Percentiles rank a stretch among this genome's conserved stretches.
These are phyloP conservation scores for Maniola hyperantus DNA, from an alignment of 2,888 invertebrate genomes.

Conservation along the genomic window DNA sequence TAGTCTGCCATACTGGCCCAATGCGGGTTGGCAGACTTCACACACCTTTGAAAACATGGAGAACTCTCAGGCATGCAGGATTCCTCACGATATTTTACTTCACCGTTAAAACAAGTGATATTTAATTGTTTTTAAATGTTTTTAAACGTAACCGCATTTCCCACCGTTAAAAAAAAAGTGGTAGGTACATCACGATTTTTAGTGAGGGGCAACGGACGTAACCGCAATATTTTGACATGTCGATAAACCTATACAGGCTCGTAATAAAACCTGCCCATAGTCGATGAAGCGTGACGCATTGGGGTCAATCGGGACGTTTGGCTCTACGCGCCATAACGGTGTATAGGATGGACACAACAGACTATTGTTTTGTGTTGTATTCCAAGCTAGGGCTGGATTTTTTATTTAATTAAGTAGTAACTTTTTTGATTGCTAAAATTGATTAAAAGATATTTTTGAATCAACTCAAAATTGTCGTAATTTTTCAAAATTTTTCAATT, in stretches of 20 bases:
- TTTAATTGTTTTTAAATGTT: too few relatives aligned
- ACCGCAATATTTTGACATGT: conserved; percentile 13
- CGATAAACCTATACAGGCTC: conserved; percentile 14
- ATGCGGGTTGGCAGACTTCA: too few relatives aligned
- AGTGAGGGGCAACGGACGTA: background rate
- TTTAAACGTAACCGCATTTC: too few relatives aligned
- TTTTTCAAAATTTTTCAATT: too few relatives aligned
- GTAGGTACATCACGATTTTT: conserved; percentile 1
- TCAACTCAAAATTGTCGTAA: background rate
- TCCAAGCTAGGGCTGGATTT: background rate
- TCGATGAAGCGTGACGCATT: conserved; percentile 40
- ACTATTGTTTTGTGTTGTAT: conserved; percentile 29
- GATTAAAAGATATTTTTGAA: background rate
- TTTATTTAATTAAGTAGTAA: too few relatives aligned
- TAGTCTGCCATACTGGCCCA: too few relatives aligned
- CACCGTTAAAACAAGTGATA: too few relatives aligned
- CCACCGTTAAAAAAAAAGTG: too few relatives aligned
- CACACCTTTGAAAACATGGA: too few relatives aligned
- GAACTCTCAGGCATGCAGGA: too few relatives aligned
- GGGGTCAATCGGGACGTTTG: conserved; percentile 31
- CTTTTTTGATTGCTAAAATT: too few relatives aligned
- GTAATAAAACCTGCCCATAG: conserved; percentile 38
- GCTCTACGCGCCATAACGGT: conserved; percentile 25
- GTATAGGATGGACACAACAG: conserved; percentile 31
- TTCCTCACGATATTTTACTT: too few relatives aligned